A percentile compares a stretch with the other conserved stretches of the same genome.
phyloP scores from a whole-genome alignment of 2,797 vertebrate genomes.

The Mormyrus proboscirostris region DNA sequence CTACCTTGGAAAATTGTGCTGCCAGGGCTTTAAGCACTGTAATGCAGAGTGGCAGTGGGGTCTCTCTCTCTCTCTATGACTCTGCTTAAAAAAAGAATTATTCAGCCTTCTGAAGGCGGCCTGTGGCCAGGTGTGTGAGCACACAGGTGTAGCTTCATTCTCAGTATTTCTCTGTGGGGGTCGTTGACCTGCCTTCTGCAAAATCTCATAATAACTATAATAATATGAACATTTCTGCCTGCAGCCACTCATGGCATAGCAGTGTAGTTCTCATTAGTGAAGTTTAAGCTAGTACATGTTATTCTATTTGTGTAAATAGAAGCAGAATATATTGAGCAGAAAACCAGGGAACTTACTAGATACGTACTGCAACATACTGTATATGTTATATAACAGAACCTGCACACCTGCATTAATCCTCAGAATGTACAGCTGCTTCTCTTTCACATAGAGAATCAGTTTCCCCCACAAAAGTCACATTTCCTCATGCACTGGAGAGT shows the following conservation, averaged over 20 bases:
- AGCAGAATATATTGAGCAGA: background rate
- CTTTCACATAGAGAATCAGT: background rate
- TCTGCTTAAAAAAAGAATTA: background rate
- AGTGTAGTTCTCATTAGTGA: background rate
- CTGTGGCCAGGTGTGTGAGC: background rate
- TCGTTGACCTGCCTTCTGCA: background rate
- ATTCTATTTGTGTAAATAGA: background rate
- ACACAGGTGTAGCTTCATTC: background rate
- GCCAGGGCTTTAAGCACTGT: constrained; percentile 12
- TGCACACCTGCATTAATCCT: background rate
- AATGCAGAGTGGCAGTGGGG: constrained; percentile 15
- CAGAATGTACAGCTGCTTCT: background rate
- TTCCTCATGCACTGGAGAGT: background rate
- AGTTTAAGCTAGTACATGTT: background rate
- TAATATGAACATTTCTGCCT: background rate
- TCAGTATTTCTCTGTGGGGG: background rate
- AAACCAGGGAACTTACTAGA: background rate
- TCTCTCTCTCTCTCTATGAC: background rate
- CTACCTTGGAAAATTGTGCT: constrained; percentile 6
- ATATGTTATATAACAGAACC: background rate
- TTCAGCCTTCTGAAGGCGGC: background rate
- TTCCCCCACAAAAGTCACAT: background rate
- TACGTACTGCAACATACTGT: background rate
- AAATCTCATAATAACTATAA: background rate
- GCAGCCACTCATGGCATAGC: background rate